These are phyloP conservation scores for Enteromius treurensis DNA, from an alignment of 2,797 vertebrate genomes.

Conservation along the genomic window DNA sequence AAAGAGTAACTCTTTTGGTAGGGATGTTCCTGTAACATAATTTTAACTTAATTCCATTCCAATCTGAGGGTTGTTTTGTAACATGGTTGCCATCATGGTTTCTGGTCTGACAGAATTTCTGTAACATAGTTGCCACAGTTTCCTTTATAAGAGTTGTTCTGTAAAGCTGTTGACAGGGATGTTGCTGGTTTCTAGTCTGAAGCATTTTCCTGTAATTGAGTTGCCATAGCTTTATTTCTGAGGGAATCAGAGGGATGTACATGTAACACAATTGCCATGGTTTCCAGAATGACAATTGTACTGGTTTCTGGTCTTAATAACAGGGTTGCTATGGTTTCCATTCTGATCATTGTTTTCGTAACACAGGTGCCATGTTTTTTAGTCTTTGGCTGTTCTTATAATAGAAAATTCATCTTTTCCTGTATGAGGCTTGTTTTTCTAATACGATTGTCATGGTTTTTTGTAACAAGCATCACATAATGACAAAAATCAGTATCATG, in stretches of 20 bases:
- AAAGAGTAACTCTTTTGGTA: neutral
- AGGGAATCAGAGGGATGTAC: fast-evolving
- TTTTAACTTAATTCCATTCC: neutral
- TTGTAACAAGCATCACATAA: neutral
- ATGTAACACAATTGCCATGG: neutral
- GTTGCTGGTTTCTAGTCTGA: neutral
- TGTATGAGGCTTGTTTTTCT: neutral
- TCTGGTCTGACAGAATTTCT: too few species aligned
- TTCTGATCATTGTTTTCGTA: neutral
- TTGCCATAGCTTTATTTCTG: neutral
- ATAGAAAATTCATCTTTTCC: neutral
- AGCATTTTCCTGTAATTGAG: neutral
- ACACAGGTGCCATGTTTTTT: neutral
- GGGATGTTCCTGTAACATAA: neutral
- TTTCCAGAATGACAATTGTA: neutral
- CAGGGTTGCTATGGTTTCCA: neutral
- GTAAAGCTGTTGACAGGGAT: neutral
- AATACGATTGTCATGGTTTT: neutral
- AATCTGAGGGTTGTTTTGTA: neutral
- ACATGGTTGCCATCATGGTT: neutral
- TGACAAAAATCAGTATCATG: neutral
- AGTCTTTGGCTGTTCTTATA: neutral
- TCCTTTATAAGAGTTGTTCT: neutral
- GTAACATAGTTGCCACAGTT: neutral
- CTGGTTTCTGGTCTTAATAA: neutral